Evolutionary conservation across 2,888 invertebrate species (phyloP).

Genomic region (Operophtera brumata): DNA sequence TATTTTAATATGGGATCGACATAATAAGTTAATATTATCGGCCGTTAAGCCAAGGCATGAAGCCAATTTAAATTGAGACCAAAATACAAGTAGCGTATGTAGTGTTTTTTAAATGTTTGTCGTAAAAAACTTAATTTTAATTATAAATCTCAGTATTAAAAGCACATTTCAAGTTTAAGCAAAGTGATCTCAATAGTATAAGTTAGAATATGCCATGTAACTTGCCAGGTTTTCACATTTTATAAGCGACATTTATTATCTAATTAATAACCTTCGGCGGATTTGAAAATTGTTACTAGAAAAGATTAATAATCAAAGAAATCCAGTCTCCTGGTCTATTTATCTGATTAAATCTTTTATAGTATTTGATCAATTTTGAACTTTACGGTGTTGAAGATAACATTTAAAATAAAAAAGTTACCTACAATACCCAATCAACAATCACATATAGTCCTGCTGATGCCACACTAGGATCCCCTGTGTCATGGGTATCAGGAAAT

Average conservation of each 20-base stretch:
- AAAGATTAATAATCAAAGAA: neutral
- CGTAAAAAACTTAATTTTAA: neutral
- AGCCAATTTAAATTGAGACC: constrained; percentile 30
- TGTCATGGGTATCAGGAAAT: too few relatives aligned
- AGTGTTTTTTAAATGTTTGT: constrained; percentile 17
- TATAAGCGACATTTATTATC: constrained; percentile 4
- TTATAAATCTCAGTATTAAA: constrained; percentile 19
- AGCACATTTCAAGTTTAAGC: constrained; percentile 15
- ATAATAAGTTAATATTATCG: constrained; percentile 1
- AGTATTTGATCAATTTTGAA: too few relatives aligned
- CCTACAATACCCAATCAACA: too few relatives aligned
- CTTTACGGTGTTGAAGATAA: too few relatives aligned
- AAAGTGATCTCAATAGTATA: constrained; percentile 18
- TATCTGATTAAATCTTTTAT: too few relatives aligned
- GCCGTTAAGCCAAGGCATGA: constrained; percentile 11
- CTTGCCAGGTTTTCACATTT: constrained; percentile 1
- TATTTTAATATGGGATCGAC: neutral
- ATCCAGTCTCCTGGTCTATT: neutral
- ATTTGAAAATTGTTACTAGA: too few relatives aligned
- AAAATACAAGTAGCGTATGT: constrained; percentile 23
- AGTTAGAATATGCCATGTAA: neutral
- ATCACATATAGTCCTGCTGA: too few relatives aligned
- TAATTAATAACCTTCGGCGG: too few relatives aligned
- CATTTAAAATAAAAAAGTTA: too few relatives aligned
- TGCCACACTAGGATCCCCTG: too few relatives aligned